Base-by-base conservation (phyloP, 1,140 invertebrate genomes). In the Whitmania pigra region DNA sequence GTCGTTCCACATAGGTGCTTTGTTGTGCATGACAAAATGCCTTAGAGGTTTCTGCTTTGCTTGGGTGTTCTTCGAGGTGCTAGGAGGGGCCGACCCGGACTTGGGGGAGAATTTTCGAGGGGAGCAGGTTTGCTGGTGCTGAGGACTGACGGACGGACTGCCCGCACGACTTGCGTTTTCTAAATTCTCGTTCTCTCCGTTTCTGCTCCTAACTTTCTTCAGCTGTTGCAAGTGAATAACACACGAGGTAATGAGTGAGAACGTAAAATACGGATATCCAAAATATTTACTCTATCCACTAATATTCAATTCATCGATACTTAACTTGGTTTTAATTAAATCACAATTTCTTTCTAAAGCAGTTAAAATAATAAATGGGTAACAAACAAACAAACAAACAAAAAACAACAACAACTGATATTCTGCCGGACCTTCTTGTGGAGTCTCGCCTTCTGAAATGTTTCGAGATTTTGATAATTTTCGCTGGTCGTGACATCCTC, bases 1-100 rank as follows among this genome's bases (percentile, higher is more conserved):
- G 82, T 98, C 96, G 83, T 99, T 99, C 96, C 96, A 99, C 87
- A 99, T 91, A 6, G 96, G 96, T 53, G 94, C 94, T 83, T 98
- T 98, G 82, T 99, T 99, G 80, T 97, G 91, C 91, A 98, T 94
- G 22, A 94, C 88, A 79, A 97, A 92, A 81, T 78, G 79, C 55
- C 76, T 71, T 18, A 36, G 53, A 2, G 43, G 49, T 9, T 20
- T 25, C 53, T 22, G 49, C 36, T 43, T 43, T 5, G 63, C 2
- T 20, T 53, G 55, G n/a, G 53, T 27, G 27, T 63, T 63, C 22
- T 22, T 31, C 6, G 22, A 63, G 57, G 57, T 63, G 57, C 57
- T 25, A 20, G 22, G 6, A 18, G 22, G 22, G 57, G 57, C 29
- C 9, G 22, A 25, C 22, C 29, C 57, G 1, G 3, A 63, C 11